Base-by-base conservation (phyloP, 2,888 invertebrate genomes). In the Tigriopus californicus region DNA sequence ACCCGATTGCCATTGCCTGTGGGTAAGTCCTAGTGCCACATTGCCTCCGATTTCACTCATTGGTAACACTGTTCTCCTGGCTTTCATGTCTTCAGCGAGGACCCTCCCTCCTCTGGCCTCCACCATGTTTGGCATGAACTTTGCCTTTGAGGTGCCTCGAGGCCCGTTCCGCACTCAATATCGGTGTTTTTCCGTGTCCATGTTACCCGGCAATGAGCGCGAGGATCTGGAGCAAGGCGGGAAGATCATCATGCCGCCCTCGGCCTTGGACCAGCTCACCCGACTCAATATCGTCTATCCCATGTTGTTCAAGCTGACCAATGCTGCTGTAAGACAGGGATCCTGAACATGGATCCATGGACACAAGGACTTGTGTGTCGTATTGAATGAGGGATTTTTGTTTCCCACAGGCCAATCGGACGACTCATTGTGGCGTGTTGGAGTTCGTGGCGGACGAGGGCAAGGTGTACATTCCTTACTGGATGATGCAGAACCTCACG, bases 371-470 rank as follows among this genome's bases (percentile, higher is more conserved):
- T 33, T 33, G 33, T 33, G n/a, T n/a, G n/a, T n/a, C n/a, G n/a
- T n/a, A n/a, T n/a, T n/a, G n/a, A n/a, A n/a, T n/a, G n/a, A n/a
- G n/a, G n/a, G n/a, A n/a, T n/a, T n/a, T n/a, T n/a, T n/a, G n/a
- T n/a, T n/a, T 24, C 49, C n/a, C 18, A 67, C n/a, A 66, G 20
- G 82, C 82, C 6, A 82, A 81, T 64, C 78, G 91, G 62, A 76
- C 82, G 40, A 94, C 95, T 11, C 97, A 98, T 70, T 90, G 91
- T 70, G 77, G 77, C 65, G 97, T 98, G 0, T 71, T 98, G 63
- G 98, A 98, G 72, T 98, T 98, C 76, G 91, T 97, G 8, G 97
- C 98, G 11, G 95, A 97, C 70, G 98, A 99, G 73, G 97, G 95
- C 33, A 87, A 86, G 74, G 90, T 92, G 49, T 97, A 94, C 71